Conservation (phyloP, 2,797 vertebrate species). For the Neosilurus hyrtlii region DNA sequence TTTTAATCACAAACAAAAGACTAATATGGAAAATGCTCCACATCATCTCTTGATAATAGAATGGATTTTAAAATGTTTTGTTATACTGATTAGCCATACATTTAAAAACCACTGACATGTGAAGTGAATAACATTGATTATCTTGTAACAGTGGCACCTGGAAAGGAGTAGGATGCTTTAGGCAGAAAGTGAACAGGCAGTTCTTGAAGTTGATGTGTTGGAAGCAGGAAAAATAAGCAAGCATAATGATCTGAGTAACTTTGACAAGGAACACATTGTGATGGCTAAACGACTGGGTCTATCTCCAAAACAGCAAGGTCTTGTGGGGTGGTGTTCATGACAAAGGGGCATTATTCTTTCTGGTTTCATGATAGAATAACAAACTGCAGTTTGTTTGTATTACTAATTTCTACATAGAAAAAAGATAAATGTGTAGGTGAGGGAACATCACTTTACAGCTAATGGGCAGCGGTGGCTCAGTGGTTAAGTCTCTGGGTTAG, state of each 20-base stretch:
- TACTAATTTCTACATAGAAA: background rate
- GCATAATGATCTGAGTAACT: too few species aligned
- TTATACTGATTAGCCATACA: background rate
- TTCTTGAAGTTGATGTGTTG: too few species aligned
- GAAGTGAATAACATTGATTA: too few species aligned
- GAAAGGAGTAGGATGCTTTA: too few species aligned
- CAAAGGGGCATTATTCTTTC: background rate
- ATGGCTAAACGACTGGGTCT: too few species aligned
- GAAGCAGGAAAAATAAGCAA: too few species aligned
- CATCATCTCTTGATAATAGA: background rate
- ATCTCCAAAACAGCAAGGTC: background rate
- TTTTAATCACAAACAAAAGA: background rate
- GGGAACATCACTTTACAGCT: background rate
- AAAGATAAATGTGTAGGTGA: conserved; percentile 24
- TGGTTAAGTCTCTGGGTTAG: too few species aligned
- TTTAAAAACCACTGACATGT: too few species aligned
- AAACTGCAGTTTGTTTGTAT: background rate
- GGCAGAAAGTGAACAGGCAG: too few species aligned
- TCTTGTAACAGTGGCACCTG: too few species aligned
- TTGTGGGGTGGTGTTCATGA: background rate
- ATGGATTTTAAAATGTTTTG: background rate
- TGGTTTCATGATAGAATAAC: background rate
- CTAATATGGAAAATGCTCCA: background rate
- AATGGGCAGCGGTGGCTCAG: background rate
- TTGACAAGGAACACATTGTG: too few species aligned